Conservation (phyloP, 2,113 vertebrate genomes). For the Protobothrops mucrosquamatus region DNA sequence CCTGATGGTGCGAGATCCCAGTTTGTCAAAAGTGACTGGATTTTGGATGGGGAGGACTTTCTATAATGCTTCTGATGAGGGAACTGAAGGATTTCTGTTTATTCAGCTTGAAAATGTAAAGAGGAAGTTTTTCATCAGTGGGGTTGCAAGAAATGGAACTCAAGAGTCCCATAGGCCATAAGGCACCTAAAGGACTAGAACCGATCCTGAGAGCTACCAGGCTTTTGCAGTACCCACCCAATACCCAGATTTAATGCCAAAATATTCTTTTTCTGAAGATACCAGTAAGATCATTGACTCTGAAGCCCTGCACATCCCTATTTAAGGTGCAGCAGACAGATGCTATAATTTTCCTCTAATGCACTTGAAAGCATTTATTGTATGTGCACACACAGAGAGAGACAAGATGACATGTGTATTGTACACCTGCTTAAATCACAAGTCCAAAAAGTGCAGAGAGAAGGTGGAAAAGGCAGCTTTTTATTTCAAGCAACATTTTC, state of each 20-base stretch:
- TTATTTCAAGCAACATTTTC: neutral
- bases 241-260: neutral
- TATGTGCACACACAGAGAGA: neutral
- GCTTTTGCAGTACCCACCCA: neutral
- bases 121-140: neutral
- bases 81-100: neutral
- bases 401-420: neutral
- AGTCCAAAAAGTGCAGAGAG: neutral
- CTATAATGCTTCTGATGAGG: neutral
- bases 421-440: neutral
- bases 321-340: neutral
- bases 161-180: neutral
- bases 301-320: neutral
- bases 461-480: neutral
- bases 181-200: neutral
- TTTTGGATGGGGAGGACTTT: neutral
- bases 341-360: neutral
- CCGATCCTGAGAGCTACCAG: neutral
- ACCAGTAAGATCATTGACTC: neutral
- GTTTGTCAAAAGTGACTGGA: neutral
- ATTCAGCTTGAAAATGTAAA: neutral
- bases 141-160: neutral
- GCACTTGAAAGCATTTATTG: neutral
- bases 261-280: neutral
- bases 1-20: neutral